These are phyloP conservation scores for Loxodonta africana DNA, from an alignment of 2,113 vertebrate genomes.

Conservation along the genomic window DNA sequence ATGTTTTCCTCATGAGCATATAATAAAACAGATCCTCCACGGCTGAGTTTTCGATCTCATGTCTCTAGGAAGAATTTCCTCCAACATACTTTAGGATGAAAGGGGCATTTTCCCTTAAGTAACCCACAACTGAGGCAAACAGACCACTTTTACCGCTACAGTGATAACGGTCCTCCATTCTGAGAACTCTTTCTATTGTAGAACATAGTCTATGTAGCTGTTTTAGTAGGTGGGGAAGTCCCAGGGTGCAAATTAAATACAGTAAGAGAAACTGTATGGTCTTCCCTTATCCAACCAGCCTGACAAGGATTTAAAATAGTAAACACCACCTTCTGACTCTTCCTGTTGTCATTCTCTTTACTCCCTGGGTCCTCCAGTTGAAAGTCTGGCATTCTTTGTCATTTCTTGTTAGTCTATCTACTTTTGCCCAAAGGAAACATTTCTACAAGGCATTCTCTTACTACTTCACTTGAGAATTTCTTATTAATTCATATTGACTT, in stretches of 20 bases:
- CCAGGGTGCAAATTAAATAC: neutral
- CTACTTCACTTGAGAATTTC: neutral
- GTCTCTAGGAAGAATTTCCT: neutral
- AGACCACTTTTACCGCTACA: neutral
- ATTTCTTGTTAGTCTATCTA: neutral
- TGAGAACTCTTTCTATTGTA: neutral
- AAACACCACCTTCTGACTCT: neutral
- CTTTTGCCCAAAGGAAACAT: neutral
- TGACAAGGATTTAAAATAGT: neutral
- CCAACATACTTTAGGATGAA: neutral
- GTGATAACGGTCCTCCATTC: neutral
- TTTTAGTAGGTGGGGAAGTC: neutral
- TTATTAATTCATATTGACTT: neutral
- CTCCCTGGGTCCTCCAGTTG: neutral
- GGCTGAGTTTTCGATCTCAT: neutral
- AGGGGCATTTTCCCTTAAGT: neutral
- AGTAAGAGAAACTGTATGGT: neutral
- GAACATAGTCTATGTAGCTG: neutral
- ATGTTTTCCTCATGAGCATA: neutral
- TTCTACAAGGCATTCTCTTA: neutral
- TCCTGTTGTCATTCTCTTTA: neutral
- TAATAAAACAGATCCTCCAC: neutral
- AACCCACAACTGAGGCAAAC: neutral
- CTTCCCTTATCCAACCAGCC: neutral
- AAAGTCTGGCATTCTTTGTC: neutral